phyloP scores from a whole-genome alignment of 1,140 invertebrate genomes.

The Caenorhabditis latens region DNA sequence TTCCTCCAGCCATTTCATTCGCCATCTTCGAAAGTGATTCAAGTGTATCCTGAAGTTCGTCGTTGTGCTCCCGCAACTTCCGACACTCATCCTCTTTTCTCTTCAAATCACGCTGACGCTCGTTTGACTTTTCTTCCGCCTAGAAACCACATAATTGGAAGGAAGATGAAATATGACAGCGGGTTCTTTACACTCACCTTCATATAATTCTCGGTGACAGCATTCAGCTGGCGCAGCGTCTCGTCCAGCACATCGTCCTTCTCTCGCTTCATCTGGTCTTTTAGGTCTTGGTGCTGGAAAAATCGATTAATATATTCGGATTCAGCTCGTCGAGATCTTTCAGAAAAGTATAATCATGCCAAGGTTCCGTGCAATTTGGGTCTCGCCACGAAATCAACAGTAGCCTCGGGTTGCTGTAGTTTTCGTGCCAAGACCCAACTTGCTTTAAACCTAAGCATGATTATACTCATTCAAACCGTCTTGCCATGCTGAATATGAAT shows the following conservation, averaged over 20 bases:
- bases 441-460: too few species aligned
- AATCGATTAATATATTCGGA: background rate
- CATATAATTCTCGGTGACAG: slow-evolving; percentile 54
- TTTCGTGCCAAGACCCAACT: too few species aligned
- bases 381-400: too few species aligned
- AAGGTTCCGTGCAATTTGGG: too few species aligned
- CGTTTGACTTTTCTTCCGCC: slow-evolving; percentile 47
- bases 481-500: too few species aligned
- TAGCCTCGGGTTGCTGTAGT: too few species aligned
- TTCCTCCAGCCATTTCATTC: slow-evolving; percentile 45
- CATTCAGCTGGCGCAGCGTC: slow-evolving; percentile 36
- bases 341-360: too few species aligned
- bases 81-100: slow-evolving; percentile 46
- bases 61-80: slow-evolving; percentile 41
- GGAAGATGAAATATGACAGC: slow-evolving; percentile 1
- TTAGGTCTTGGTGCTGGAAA: slow-evolving; percentile 37
- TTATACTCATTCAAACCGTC: too few species aligned
- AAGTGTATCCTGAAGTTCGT: slow-evolving; percentile 40
- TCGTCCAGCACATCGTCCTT: slow-evolving; percentile 60
- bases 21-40: slow-evolving; percentile 44
- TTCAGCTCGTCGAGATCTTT: too few species aligned
- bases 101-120: slow-evolving; percentile 28
- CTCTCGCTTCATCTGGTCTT: slow-evolving; percentile 53
- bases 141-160: background rate
- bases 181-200: background rate